Base-by-base conservation (phyloP, 2,888 invertebrate species). In the Thymelicus acteon region DNA sequence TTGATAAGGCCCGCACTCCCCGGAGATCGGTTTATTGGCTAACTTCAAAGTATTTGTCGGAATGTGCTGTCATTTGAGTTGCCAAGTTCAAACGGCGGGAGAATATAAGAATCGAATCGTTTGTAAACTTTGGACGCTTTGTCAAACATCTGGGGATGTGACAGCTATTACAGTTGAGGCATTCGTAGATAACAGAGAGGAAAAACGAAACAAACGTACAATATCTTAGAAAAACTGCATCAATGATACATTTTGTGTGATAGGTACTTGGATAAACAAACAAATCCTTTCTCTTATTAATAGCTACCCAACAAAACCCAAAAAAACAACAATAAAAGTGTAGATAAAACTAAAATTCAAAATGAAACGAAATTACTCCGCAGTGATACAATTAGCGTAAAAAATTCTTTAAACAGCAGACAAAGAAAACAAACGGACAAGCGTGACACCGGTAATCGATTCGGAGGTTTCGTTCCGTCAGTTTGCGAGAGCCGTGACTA, bases 1-100 rank as follows among this genome's bases (percentile, higher is more conserved):
- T 92, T 91, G 88, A 93, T 93, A 85, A 89, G 89, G 79, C 75
- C 82, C 84, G 85, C 79, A 72, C 66, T 78, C 80, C 78, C 82
- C 73, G 63, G 78, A 78, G 82, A 74, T 71, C 77, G 75, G 75
- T 81, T 83, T 72, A 73, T 64, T 67, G 71, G 60, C 60, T 58
- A 58, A 68, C 67, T 73, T 71, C 40, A 39, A 57, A 52, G 37
- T 67, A 52, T 67, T 67, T 58, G 57, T 58, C 58, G 69, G 69
- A 64, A 64, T 57, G 67, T 60, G 57, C 63, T 69, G 63, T 58
- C 69, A 44, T 15, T 10, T 49, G 62, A 48, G 58, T 24, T 13
- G 31, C 31, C 31, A 49, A 7, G 58, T 37, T 7, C 0, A 7
- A 15, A 44, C 31, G 39, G 24, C 6, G 52, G 39, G 40, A 40